phyloP scores from a whole-genome alignment of 2,888 invertebrate species.

The Stratiomys singularior region DNA sequence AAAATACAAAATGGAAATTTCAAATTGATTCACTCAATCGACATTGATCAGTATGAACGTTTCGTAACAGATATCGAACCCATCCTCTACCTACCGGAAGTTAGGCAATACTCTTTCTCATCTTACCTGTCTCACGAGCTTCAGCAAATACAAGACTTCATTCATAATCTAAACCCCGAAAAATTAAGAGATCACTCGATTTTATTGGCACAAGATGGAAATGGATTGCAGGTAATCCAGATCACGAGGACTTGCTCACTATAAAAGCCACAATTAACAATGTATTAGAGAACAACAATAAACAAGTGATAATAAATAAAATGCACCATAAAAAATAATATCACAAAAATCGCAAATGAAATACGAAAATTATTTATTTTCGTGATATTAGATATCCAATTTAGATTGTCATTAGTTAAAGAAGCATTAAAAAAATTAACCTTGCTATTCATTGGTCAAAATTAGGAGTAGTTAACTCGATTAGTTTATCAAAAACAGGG shows the following conservation, averaged over 20 bases:
- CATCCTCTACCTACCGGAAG: background rate
- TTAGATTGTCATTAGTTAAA: background rate
- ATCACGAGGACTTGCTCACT: background rate
- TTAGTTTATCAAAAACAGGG: slow-evolving; percentile 45
- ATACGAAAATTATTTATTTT: background rate
- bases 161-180: no score
- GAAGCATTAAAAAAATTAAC: slow-evolving; percentile 28
- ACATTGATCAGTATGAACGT: no score
- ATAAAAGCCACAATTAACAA: background rate
- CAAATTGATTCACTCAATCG: no score
- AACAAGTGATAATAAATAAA: no score
- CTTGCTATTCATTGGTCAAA: slow-evolving; percentile 44
- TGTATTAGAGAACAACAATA: background rate
- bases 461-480: slow-evolving; percentile 40
- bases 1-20: no score
- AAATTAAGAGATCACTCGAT: slow-evolving; percentile 9
- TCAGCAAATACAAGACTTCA: background rate
- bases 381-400: background rate
- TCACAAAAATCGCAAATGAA: no score
- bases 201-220: background rate
- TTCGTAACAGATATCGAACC: no score
- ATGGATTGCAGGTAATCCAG: no score
- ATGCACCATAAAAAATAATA: background rate
- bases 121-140: no score
- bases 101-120: no score